Percentiles rank a stretch among this genome's conserved stretches.
Evolutionary conservation across 2,797 vertebrate species (phyloP).

Genomic region (Coregonus ussuriensis): DNA sequence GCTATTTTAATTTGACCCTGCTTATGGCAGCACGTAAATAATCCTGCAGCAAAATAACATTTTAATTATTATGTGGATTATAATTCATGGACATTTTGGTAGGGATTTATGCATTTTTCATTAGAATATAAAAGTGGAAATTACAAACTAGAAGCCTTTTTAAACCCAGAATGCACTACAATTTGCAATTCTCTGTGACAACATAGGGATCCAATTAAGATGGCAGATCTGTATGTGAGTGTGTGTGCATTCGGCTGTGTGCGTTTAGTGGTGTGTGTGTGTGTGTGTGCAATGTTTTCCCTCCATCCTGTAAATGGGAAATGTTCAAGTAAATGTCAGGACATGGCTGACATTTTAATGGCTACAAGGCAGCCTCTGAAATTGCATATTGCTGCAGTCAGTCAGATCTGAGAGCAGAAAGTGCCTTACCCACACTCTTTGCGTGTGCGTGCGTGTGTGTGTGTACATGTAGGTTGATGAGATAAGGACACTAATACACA

Average conservation of each 20-base stretch:
- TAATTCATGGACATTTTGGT: too few species aligned
- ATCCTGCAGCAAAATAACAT: too few species aligned
- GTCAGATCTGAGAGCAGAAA: constrained; percentile 42
- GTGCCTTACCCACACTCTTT: constrained; percentile 9
- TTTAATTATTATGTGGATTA: too few species aligned
- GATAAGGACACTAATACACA: not conserved
- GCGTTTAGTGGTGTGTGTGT: not conserved
- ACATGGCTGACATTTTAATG: constrained; percentile 68
- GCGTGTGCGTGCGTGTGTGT: constrained; percentile 10
- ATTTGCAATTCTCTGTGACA: too few species aligned
- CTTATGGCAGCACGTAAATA: too few species aligned
- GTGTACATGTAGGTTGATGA: not conserved
- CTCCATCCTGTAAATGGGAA: constrained; percentile 50
- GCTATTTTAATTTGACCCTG: too few species aligned
- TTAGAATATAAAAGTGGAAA: too few species aligned
- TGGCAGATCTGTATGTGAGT: not conserved
- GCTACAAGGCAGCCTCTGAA: constrained; percentile 56
- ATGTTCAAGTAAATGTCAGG: constrained; percentile 62
- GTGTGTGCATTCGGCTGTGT: not conserved
- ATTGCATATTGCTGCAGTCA: constrained; percentile 54
- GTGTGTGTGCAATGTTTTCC: constrained; percentile 23
- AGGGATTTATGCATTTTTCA: too few species aligned
- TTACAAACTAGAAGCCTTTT: too few species aligned
- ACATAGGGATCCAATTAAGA: not conserved
- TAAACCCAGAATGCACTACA: too few species aligned